phyloP scores from a whole-genome alignment of 1,140 invertebrate genomes.

The Neodiprion fabricii region DNA sequence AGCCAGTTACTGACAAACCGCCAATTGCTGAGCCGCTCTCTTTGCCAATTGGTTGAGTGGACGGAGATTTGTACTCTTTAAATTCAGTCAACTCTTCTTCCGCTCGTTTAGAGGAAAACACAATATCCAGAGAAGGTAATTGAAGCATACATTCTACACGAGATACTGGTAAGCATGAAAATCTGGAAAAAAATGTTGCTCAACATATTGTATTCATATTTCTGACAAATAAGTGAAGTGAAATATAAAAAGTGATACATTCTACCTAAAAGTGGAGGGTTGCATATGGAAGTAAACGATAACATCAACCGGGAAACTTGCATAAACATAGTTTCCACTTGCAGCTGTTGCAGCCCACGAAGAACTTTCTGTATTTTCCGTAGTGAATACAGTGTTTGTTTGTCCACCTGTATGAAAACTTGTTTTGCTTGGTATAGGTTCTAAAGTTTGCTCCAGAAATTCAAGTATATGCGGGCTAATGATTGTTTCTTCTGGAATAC shows the following conservation, averaged over 20 bases:
- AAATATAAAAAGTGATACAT: background rate
- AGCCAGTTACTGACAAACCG: constrained; percentile 91
- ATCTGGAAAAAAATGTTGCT: constrained; percentile 65
- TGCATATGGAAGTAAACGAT: constrained; percentile 99
- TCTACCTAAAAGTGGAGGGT: constrained; percentile 84
- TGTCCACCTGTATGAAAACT: constrained; percentile 54
- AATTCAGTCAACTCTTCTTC: constrained; percentile 75
- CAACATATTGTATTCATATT: background rate
- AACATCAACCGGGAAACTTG: constrained; percentile 97
- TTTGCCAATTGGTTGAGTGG: constrained; percentile 37
- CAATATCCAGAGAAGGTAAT: constrained; percentile 92
- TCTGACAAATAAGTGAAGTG: constrained; percentile 13
- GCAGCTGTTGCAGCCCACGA: constrained; percentile 59
- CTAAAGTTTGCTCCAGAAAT: constrained; percentile 92
- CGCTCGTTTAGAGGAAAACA: constrained; percentile 89
- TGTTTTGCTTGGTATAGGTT: constrained; percentile 84
- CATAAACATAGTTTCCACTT: constrained; percentile 82
- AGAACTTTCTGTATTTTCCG: constrained; percentile 54
- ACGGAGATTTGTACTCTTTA: constrained; percentile 61
- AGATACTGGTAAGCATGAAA: constrained; percentile 94
- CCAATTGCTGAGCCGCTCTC: constrained; percentile 74
- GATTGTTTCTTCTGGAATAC: constrained; percentile 94
- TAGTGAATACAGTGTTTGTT: constrained; percentile 44
- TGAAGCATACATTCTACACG: constrained; percentile 96
- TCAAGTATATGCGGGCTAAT: constrained; percentile 94